A percentile compares a stretch with the other conserved stretches of the same genome.
Conservation (phyloP, 1,140 invertebrate genomes). For the Aphelinus certus region DNA sequence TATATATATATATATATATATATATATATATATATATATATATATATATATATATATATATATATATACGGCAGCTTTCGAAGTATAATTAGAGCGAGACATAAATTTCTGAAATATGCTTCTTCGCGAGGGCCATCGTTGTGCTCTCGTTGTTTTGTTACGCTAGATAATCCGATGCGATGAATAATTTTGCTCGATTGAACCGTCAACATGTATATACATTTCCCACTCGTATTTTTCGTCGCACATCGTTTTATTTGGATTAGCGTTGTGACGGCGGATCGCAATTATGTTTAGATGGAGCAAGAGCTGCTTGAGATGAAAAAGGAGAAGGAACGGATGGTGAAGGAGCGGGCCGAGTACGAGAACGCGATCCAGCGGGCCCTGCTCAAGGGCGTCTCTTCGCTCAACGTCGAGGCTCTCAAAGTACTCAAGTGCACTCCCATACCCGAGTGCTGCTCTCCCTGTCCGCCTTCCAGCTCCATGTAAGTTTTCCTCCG, state of each 20-base stretch:
- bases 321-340: slow-evolving; percentile 54
- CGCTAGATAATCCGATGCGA: no score
- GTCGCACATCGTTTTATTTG: neutral
- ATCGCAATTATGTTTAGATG: slow-evolving; percentile 26
- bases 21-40: no score
- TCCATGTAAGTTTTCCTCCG: slow-evolving; percentile 38
- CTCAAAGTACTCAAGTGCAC: slow-evolving; percentile 55
- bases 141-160: no score
- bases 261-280: neutral
- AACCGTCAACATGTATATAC: neutral
- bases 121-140: no score
- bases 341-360: slow-evolving; percentile 55
- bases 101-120: no score
- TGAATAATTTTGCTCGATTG: no score
- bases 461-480: slow-evolving; percentile 45
- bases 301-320: slow-evolving; percentile 50
- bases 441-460: slow-evolving; percentile 50
- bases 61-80: no score
- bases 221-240: neutral
- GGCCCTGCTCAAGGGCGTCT: slow-evolving; percentile 58
- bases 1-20: no score
- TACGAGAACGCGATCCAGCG: slow-evolving; percentile 60
- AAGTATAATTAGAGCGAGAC: no score
- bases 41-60: no score
- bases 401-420: slow-evolving; percentile 57